A percentile compares a stretch with the other conserved stretches of the same genome.
phyloP scores from a whole-genome alignment of 2,797 vertebrate species.

The Cetoscarus ocellatus region DNA sequence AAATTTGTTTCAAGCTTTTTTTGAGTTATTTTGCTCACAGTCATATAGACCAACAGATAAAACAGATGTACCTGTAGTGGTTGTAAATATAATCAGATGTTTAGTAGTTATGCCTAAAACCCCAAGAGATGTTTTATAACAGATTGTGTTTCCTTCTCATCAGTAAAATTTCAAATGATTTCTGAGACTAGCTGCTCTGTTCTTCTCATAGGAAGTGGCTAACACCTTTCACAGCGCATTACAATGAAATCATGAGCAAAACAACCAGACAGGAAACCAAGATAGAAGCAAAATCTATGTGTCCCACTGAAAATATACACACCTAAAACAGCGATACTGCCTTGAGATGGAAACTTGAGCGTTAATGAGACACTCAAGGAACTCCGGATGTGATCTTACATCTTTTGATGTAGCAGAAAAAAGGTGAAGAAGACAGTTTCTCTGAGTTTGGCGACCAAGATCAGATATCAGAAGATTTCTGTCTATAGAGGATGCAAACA shows the following conservation, averaged over 20 bases:
- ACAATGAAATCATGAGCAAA: constrained; percentile 7
- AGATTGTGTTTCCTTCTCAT: neutral
- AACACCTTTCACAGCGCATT: neutral
- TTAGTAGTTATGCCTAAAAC: no score
- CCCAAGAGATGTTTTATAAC: neutral
- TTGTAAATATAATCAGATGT: no score
- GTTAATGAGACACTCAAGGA: neutral
- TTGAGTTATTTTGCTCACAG: no score
- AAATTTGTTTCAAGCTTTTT: no score
- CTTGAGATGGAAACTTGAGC: neutral
- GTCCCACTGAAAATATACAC: constrained; percentile 2
- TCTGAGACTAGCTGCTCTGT: neutral
- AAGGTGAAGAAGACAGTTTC: neutral
- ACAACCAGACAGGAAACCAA: constrained; percentile 58
- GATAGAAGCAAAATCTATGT: neutral
- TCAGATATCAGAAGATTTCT: neutral
- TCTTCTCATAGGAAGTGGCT: constrained; percentile 40
- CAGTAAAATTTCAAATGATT: neutral
- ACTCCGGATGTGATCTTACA: neutral
- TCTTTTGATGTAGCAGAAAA: neutral
- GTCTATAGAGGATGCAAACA: constrained; percentile 31
- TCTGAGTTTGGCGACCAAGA: neutral
- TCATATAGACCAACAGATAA: no score
- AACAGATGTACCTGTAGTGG: no score
- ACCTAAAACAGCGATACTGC: neutral